Base-by-base conservation (phyloP, 1,140 invertebrate species). In the Stegodyphus mimosarum region DNA sequence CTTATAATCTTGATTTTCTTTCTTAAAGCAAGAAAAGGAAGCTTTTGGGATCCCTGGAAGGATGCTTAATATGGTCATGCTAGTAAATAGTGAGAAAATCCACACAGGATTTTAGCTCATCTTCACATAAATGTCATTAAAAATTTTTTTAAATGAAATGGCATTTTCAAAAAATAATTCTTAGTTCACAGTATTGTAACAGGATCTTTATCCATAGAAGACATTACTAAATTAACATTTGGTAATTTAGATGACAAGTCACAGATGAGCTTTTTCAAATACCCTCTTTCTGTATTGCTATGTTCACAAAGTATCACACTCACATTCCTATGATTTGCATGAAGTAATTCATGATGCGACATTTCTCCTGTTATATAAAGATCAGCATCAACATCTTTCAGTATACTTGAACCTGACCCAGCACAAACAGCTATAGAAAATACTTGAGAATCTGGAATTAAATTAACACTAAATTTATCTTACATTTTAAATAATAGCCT, bases 301-400 rank as follows among this genome's bases (percentile, higher is more conserved):
- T 99, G 98, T 90, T 98, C 97, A 87, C 95, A 96, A 17, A 99
- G 90, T 87, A 99, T 95, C 0, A 99, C 97, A 18, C 92, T 93
- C 1, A 94, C 94, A 84, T 88, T 89, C 78, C 87, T 92, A 88
- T 97, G 95, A 18, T 93, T 93, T 1, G 95, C 95, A 89, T 99
- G 95, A n/a, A 99, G 91, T 0, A 99, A 90, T 78, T 98, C 97
- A 89, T 99, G 98, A 91, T 99, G 98, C 6, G 95, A 93, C 97
- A 99, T 98, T 92, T 99, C 98, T 17, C 98, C 94, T 7, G 97
- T 98, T 5, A 99, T 90, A 88, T 95, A 96, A 0, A 99, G 90
- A 91, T 98, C 96, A 10, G 94, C 95, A 50, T 90, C 81, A 0
- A 94, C 91, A 33, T 92, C 93, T 87, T 93, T 93, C 5, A 99